Evolutionary conservation across 1,140 invertebrate species (phyloP), one percentile per base, ranked within the genome.

Genomic region (Melitaea cinxia): DNA sequence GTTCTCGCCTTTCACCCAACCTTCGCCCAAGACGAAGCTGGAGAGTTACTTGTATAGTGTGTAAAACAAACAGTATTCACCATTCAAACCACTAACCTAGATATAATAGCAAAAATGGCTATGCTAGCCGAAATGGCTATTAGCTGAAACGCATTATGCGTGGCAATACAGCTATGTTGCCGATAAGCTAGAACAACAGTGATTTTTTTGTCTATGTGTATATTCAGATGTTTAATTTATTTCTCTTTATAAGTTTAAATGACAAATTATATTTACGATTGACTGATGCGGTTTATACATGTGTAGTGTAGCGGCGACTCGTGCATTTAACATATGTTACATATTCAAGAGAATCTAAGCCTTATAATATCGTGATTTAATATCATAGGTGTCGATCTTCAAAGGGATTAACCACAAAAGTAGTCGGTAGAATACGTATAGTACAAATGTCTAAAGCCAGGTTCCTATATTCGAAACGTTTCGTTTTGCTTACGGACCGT

Each of bases 1-100:
- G 98, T 97, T 99, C 78, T 99, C 97, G 6, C 98, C 98, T 0
- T 99, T 99, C 86, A 96, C 96, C 12, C 94, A 94, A 68, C 96
- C 96, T 1, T 94, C 95, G 37, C 92, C 93, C 19, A 95, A 95
- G 82, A 94, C 93, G 7, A 96, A 96, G 87, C 91, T 94, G 58
- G 95, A 96, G 80, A 92, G 93, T 77, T 95, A 95, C 86, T 92
- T 96, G 65, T 96, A 96, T 87, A 95, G 95, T 33, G 95, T 96
- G 69, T 95, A 92, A 88, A 42, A 15, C 17, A 15, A 15, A 42
- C 37, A 17, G 14, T 17, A 17, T 42, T 42, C 9, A 64, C 39
- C 5, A 15, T 19, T 45, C 10, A 3, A 21, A 47, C 23, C 42
- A 47, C 6, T 47, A 19, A 45, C 3, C 1, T 45, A 21, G 4